Conservation (phyloP, 2,113 vertebrate genomes). For the Alexandromys fortis region DNA sequence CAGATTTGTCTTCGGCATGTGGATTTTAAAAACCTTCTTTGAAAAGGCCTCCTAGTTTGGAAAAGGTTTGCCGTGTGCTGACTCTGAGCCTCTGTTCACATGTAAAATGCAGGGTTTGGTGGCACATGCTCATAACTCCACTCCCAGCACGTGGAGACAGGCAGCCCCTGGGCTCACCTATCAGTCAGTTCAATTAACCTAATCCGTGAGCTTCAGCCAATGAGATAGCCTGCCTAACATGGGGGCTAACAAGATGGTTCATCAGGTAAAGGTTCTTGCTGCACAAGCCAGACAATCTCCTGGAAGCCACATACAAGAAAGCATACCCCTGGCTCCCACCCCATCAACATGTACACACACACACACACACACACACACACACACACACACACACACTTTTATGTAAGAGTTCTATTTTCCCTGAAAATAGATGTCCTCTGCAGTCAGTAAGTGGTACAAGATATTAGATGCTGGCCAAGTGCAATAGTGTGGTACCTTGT, state of each 20-base stretch:
- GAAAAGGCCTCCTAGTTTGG: not conserved
- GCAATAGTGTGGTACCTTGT: not conserved
- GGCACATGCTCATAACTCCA: not conserved
- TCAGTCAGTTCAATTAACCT: not conserved
- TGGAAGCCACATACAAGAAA: not conserved
- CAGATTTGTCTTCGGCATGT: not conserved
- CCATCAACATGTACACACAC: too few species aligned
- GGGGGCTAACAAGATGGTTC: not conserved
- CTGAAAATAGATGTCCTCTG: not conserved
- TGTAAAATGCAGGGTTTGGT: not conserved
- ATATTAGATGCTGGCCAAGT: not conserved
- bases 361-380: not conserved
- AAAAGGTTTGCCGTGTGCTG: too few species aligned
- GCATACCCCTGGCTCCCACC: not conserved
- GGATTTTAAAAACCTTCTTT: not conserved
- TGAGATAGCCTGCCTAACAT: not conserved
- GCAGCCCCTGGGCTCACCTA: not conserved
- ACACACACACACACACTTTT: not conserved
- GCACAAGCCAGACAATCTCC: not conserved
- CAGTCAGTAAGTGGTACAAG: not conserved
- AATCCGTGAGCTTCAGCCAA: not conserved
- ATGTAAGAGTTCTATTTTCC: slow-evolving; percentile 8
- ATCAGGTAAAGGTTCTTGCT: not conserved
- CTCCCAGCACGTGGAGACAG: not conserved
- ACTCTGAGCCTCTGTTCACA: too few species aligned